phyloP scores from a whole-genome alignment of 2,797 vertebrate species.

The Emys orbicularis region DNA sequence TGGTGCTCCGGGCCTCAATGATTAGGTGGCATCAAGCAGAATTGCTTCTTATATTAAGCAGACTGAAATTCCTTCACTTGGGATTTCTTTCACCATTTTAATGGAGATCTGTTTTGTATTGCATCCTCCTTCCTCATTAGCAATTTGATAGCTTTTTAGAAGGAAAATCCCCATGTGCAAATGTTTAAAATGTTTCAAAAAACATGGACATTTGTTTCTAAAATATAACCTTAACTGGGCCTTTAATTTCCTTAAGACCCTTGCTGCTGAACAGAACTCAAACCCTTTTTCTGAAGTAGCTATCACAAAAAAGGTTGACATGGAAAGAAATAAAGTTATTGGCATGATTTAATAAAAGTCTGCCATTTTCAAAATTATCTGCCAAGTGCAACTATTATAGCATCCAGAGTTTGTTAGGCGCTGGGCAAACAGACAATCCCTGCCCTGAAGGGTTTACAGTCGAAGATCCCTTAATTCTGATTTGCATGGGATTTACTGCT shows the following conservation, averaged over 20 bases:
- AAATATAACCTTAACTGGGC: neutral
- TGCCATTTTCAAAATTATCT: neutral
- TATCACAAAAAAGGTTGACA: neutral
- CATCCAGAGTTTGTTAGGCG: neutral
- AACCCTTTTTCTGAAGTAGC: neutral
- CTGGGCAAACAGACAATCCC: neutral
- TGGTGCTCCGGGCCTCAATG: constrained; percentile 6
- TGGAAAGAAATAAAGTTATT: neutral
- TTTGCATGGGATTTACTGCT: neutral
- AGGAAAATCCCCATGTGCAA: neutral
- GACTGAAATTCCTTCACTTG: neutral
- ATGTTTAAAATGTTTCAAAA: neutral
- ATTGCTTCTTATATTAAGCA: neutral
- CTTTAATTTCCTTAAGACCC: neutral
- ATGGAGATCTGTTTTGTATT: neutral
- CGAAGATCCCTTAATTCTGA: neutral
- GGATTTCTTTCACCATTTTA: neutral
- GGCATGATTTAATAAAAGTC: neutral
- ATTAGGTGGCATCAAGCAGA: neutral
- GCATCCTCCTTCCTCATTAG: neutral
- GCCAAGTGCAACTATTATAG: neutral
- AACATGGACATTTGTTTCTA: neutral
- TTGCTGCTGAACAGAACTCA: neutral
- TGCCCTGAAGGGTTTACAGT: neutral
- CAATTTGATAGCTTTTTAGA: neutral